phyloP scores from a whole-genome alignment of 1,140 invertebrate species.

The Solen grandis region DNA sequence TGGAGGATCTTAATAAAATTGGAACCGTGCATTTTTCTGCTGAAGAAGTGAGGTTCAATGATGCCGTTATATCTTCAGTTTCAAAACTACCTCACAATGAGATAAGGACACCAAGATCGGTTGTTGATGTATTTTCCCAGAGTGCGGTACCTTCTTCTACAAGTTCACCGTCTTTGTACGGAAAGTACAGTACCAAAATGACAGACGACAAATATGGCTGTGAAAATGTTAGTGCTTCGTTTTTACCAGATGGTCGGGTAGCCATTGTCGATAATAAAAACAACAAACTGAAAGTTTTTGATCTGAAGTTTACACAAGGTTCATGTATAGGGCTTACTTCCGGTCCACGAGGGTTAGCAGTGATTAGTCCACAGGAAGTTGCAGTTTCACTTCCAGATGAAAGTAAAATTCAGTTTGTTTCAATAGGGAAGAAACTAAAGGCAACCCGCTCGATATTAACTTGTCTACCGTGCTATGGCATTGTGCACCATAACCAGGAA shows the following conservation, averaged over 20 bases:
- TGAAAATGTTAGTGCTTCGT: conserved; percentile 38
- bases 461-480: conserved; percentile 41
- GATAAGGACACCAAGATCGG: conserved; percentile 35
- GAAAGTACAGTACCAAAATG: conserved; percentile 25
- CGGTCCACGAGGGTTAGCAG: conserved; percentile 22
- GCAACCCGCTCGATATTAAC: conserved; percentile 37
- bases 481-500: conserved; percentile 27
- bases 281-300: conserved; percentile 47
- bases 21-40: conserved; percentile 11
- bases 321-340: conserved; percentile 15
- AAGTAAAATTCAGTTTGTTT: conserved; percentile 44
- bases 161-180: neutral
- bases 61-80: conserved; percentile 39
- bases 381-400: conserved; percentile 44
- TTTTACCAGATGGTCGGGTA: conserved; percentile 32
- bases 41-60: conserved; percentile 18
- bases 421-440: conserved; percentile 15
- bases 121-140: conserved; percentile 7
- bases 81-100: conserved; percentile 40
- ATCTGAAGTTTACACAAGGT: conserved; percentile 34
- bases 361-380: conserved; percentile 37
- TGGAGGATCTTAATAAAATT: conserved; percentile 21
- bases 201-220: conserved; percentile 30
- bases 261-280: conserved; percentile 46
- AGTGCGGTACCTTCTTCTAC: conserved; percentile 2